Evolutionary conservation across 2,888 invertebrate species (phyloP), one percentile per base, ranked within the genome.

Genomic region (Acanthopleura granulata): DNA sequence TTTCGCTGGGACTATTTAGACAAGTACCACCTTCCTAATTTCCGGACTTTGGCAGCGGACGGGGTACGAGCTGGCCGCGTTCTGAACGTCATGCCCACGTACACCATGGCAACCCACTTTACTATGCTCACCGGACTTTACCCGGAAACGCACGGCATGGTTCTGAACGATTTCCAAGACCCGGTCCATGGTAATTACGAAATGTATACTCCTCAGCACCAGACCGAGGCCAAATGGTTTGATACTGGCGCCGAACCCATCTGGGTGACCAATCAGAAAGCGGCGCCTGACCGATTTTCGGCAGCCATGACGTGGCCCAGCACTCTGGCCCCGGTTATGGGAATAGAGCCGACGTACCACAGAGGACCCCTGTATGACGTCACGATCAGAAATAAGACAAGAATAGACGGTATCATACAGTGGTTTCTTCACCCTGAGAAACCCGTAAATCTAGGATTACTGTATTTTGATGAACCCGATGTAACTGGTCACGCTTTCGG

Each of bases 261-360:
- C 29, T 91, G 90, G 89, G 85, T 88, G 1, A 87, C 87, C 11
- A 89, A 90, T 79, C 66, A 66, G 25, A 22, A 27, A 6, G 78
- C 77, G 16, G 91, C 80, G 83, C 84, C 87, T 12, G 91, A 91
- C 40, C 91, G 93, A 72, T 90, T 92, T 81, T 94, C 94, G 75
- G 95, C 94, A 0, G 91, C 92, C 4, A 92, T 94, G 91, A 94
- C 94, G 93, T 95, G 94, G 94, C 94, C 94, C 4, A 94, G 94
- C 0, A 91, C 92, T 73, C 86, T 91, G 51, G 93, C 91, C 79
- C 81, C 90, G 15, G 81, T 86, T 0, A 83, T 86, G 74, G 85
- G 84, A 12, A 76, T 83, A 25, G 40, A 75, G 15, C 85, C 87
- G 15, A 83, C 82, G 14, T 77, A 73, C 62, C 76, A 82, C 62